phyloP scores from a whole-genome alignment of 2,888 invertebrate genomes.

The Euzophera pinguis region DNA sequence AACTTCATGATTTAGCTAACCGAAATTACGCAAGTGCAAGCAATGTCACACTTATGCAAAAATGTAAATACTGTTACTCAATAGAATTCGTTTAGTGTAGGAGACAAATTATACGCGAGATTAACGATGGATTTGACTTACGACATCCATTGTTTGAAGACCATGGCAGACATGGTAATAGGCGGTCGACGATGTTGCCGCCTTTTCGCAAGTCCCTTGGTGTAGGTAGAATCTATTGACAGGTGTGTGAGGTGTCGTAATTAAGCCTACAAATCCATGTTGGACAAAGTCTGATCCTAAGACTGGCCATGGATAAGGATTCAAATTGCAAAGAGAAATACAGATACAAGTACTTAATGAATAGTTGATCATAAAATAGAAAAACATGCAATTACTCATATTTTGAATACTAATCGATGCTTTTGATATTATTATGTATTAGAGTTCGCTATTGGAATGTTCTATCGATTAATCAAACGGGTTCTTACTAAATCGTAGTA shows the following conservation, averaged over 20 bases:
- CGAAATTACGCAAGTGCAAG: background rate
- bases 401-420: background rate
- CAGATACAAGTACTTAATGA: too few species aligned
- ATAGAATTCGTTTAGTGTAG: conserved; percentile 35
- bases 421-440: background rate
- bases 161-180: background rate
- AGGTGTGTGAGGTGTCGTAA: too few species aligned
- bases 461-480: background rate
- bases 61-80: conserved; percentile 12
- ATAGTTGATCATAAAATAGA: too few species aligned
- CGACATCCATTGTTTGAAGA: conserved; percentile 54
- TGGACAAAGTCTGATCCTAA: too few species aligned
- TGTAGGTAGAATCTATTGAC: too few species aligned
- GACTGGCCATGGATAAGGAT: too few species aligned
- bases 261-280: too few species aligned
- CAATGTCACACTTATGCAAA: conserved; percentile 14
- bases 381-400: too few species aligned
- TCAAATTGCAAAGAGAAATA: too few species aligned
- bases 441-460: conserved; percentile 1
- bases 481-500: conserved; percentile 8
- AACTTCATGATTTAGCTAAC: background rate
- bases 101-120: conserved; percentile 58
- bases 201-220: too few species aligned
- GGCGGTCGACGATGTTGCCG: background rate
- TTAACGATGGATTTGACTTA: conserved; percentile 53